Conservation (phyloP, 2,888 invertebrate species). For the Creontiades dilutus region DNA sequence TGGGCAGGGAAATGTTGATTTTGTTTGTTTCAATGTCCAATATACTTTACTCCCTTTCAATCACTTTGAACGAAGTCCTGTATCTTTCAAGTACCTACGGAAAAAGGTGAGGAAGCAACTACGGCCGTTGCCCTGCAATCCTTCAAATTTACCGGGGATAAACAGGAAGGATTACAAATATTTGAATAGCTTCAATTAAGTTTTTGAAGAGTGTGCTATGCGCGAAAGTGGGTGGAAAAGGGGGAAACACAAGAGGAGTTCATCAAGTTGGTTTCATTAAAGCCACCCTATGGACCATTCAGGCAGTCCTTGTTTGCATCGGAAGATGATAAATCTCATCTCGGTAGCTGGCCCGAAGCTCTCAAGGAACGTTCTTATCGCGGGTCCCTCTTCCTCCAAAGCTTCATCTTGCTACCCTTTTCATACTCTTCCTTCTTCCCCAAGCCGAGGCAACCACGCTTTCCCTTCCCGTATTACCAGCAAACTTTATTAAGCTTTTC, state of each 20-base stretch:
- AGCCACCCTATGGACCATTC: slow-evolving; percentile 65
- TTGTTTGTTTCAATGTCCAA: too few relatives aligned
- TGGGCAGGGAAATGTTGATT: too few relatives aligned
- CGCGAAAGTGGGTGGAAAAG: not conserved
- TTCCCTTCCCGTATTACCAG: not conserved
- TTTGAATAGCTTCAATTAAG: slow-evolving; percentile 71
- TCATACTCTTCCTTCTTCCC: not conserved
- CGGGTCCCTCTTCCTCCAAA: slow-evolving; percentile 15
- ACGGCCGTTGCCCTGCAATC: slow-evolving; percentile 37
- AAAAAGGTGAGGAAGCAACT: not conserved
- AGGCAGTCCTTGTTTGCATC: slow-evolving; percentile 68
- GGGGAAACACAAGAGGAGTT: slow-evolving; percentile 62
- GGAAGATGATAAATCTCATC: slow-evolving; percentile 71
- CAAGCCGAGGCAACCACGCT: not conserved
- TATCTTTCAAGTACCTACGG: not conserved
- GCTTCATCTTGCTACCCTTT: not conserved
- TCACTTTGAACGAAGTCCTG: not conserved
- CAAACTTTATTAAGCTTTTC: slow-evolving; percentile 57
- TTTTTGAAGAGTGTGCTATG: slow-evolving; percentile 67
- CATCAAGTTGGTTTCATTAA: slow-evolving; percentile 71
- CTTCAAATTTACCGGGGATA: slow-evolving; percentile 50
- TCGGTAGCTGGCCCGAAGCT: slow-evolving; percentile 49
- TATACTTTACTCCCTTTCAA: too few relatives aligned
- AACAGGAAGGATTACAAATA: slow-evolving; percentile 69
- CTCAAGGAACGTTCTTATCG: slow-evolving; percentile 64